Percentiles rank a stretch among this genome's conserved stretches.
phyloP scores from a whole-genome alignment of 2,797 vertebrate species.

The Loriculus beryllinus region DNA sequence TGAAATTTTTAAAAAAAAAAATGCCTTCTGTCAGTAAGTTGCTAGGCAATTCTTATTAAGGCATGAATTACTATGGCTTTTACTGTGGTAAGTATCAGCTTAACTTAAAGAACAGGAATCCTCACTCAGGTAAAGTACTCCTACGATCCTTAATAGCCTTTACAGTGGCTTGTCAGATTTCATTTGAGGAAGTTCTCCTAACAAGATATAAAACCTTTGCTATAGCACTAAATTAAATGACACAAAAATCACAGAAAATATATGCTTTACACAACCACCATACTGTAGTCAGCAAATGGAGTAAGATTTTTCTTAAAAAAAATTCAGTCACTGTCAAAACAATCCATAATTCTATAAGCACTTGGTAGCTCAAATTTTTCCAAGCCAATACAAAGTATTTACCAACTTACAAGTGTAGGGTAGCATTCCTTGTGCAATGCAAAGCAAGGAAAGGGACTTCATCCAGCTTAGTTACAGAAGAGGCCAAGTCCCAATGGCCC shows the following conservation, averaged over 20 bases:
- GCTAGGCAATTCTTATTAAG: not conserved
- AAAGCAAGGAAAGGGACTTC: not conserved
- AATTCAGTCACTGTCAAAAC: not conserved
- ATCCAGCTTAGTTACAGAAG: not conserved
- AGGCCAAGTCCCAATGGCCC: not conserved
- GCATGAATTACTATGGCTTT: not conserved
- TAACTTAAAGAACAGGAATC: not conserved
- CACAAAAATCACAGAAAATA: not conserved
- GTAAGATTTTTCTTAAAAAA: not conserved
- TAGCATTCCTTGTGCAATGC: not conserved
- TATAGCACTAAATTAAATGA: not conserved
- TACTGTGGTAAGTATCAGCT: not conserved
- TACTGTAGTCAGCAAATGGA: not conserved
- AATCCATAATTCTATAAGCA: not conserved
- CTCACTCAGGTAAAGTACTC: not conserved
- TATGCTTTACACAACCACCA: not conserved
- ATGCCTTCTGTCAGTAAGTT: not conserved
- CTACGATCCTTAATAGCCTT: not conserved
- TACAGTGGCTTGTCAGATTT: not conserved
- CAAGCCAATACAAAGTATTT: not conserved
- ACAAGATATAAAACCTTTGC: not conserved
- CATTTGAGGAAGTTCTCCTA: not conserved
- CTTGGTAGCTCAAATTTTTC: not conserved
- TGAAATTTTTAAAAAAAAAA: not conserved
- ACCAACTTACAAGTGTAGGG: not conserved